Evolutionary conservation across 2,888 invertebrate genomes (phyloP), one percentile per base, ranked within the genome.

Genomic region (Allacma fusca): DNA sequence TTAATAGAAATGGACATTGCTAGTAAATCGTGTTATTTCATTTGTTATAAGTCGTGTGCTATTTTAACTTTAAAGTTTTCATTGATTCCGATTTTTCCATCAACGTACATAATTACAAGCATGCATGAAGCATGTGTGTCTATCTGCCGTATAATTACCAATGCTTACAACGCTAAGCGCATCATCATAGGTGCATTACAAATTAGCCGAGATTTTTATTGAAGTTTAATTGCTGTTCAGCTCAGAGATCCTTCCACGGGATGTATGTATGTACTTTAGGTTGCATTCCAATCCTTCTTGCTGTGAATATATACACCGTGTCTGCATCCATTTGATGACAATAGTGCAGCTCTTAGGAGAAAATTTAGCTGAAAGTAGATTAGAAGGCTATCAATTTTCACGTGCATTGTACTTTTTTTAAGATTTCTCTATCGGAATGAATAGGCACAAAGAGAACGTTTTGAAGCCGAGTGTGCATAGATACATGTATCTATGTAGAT

Each of bases 311-410:
- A 34, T 34, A 34, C 34, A 34, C 34, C 4, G 34, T 34, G 34
- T 34, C 4, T 34, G 9, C 34, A 34, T 34, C 4, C 34, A 34
- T 34, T 34, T 34, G 34, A 34, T 9, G 34, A 34, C 34, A 34
- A 34, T 34, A 34, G 34, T 34, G 5, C 34, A 34, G 34, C 9
- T 4, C 57, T 71, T n/a, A 57, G 26, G 57, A 44, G 62, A 62
- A 62, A 73, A 59, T 72, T 73, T 7, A n/a, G 70, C 23, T 28
- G 29, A 73, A 73, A 73, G 62, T 73, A 73, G 73, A 73, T 73
- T 62, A 73, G 67, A 67, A 59, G 73, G 73, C 73, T 73, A 64
- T 73, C 73, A 62, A 29, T 73, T 59, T 43, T 43, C 34, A 34
- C 23, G 13, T 34, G 19, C 21, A 13, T 57, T 26, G 50, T 71